These are phyloP conservation scores for Chrysolina americana DNA, from an alignment of 2,888 invertebrate species.

Conservation along the genomic window DNA sequence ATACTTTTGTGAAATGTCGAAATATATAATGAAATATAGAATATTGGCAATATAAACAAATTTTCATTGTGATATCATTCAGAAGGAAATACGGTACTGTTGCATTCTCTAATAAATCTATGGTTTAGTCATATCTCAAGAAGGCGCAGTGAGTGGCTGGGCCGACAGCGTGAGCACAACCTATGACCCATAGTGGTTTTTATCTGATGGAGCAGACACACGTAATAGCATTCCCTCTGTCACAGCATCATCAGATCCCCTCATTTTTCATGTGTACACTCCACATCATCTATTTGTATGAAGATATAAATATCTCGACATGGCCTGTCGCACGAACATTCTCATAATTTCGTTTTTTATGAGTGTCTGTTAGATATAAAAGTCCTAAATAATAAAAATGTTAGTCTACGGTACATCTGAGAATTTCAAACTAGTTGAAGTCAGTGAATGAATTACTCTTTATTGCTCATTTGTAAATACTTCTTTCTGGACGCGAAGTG, in stretches of 20 bases:
- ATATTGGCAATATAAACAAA: neutral
- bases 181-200: constrained; percentile 64
- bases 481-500: neutral
- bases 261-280: constrained; percentile 52
- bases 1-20: too few species aligned
- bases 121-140: constrained; percentile 41
- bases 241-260: constrained; percentile 55
- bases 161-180: constrained; percentile 64
- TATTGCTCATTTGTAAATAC: neutral
- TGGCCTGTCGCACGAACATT: constrained; percentile 48
- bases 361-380: constrained; percentile 55
- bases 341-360: constrained; percentile 59
- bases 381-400: constrained; percentile 53
- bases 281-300: constrained; percentile 43
- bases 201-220: constrained; percentile 68
- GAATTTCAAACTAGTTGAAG: constrained; percentile 26
- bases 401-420: constrained; percentile 32
- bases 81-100: constrained; percentile 12
- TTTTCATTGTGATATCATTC: neutral
- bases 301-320: constrained; percentile 54
- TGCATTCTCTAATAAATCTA: constrained; percentile 34
- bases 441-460: neutral
- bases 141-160: constrained; percentile 56
- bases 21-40: neutral
- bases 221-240: constrained; percentile 67